Evolutionary conservation across 2,113 vertebrate genomes (phyloP).

Genomic region (Rhadina sibilatrix): DNA sequence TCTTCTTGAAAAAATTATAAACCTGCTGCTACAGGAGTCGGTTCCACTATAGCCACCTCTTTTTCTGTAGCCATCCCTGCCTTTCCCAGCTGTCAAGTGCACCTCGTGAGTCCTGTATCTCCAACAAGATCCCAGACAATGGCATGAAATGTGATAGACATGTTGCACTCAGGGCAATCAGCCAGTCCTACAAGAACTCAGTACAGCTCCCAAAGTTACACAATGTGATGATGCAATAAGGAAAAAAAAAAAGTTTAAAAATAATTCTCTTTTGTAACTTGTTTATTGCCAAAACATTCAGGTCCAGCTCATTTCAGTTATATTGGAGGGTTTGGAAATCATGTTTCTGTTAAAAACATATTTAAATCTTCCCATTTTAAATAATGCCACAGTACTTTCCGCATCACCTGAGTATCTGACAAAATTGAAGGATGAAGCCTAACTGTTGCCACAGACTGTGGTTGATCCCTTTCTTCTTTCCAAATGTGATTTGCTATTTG

Average conservation of each 20-base stretch:
- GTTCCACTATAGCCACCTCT: not conserved
- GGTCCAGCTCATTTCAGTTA: not conserved
- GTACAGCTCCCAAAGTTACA: not conserved
- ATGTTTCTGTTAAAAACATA: not conserved
- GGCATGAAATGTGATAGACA: too few relatives aligned
- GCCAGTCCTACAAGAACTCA: not conserved
- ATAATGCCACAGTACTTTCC: not conserved
- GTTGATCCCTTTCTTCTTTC: not conserved
- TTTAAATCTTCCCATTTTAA: not conserved
- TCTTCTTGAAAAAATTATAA: not conserved
- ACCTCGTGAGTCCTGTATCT: not conserved
- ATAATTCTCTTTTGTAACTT: not conserved
- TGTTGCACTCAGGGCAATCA: not conserved
- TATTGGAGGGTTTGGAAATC: not conserved
- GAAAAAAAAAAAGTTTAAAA: not conserved
- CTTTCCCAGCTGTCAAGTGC: not conserved
- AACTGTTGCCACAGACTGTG: not conserved
- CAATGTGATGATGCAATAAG: not conserved
- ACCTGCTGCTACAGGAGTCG: not conserved
- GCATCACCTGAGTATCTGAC: not conserved
- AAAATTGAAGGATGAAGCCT: not conserved
- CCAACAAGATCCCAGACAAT: not conserved
- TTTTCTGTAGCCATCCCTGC: not conserved
- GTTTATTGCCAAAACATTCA: not conserved
- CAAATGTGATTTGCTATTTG: not conserved